A percentile compares a stretch with the other conserved stretches of the same genome.
These are phyloP conservation scores for Decapterus maruadsi DNA, from an alignment of 2,797 vertebrate genomes.

Conservation along the genomic window DNA sequence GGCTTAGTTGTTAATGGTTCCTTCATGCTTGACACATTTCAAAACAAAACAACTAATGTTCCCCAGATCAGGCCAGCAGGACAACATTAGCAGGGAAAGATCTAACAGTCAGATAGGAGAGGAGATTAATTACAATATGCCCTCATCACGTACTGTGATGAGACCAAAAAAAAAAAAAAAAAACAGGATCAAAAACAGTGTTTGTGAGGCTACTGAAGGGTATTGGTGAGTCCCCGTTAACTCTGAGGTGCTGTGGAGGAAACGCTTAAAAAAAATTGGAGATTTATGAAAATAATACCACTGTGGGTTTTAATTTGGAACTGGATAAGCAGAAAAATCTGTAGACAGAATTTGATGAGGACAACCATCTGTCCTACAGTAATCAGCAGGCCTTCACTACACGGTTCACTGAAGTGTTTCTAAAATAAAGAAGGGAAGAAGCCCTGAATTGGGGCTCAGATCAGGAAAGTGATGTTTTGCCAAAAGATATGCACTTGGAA, in stretches of 20 bases:
- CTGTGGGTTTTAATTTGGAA: slow-evolving; percentile 66
- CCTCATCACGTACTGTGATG: slow-evolving; percentile 62
- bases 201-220: slow-evolving; percentile 49
- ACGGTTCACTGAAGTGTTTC: slow-evolving; percentile 57
- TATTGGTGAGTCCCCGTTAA: slow-evolving; percentile 30
- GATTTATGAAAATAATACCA: slow-evolving; percentile 60
- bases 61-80: slow-evolving; percentile 76
- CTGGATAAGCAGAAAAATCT: slow-evolving; percentile 56
- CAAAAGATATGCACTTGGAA: slow-evolving; percentile 52
- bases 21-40: slow-evolving; percentile 79
- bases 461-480: slow-evolving; percentile 54
- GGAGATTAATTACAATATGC: slow-evolving; percentile 77
- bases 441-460: slow-evolving; percentile 26
- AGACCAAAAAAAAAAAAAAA: slow-evolving; percentile 42
- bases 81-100: slow-evolving; percentile 73
- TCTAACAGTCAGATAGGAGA: slow-evolving; percentile 75
- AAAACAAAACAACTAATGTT: slow-evolving; percentile 80
- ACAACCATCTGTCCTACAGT: slow-evolving; percentile 70
- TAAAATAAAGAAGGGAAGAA: slow-evolving; percentile 40
- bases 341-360: slow-evolving; percentile 60
- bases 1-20: slow-evolving; percentile 68
- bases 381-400: slow-evolving; percentile 53
- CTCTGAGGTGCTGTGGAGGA: slow-evolving; percentile 38
- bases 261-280: slow-evolving; percentile 46
- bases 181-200: slow-evolving; percentile 59